Base-by-base conservation (phyloP, 2,888 invertebrate species). In the Nebria brevicollis region DNA sequence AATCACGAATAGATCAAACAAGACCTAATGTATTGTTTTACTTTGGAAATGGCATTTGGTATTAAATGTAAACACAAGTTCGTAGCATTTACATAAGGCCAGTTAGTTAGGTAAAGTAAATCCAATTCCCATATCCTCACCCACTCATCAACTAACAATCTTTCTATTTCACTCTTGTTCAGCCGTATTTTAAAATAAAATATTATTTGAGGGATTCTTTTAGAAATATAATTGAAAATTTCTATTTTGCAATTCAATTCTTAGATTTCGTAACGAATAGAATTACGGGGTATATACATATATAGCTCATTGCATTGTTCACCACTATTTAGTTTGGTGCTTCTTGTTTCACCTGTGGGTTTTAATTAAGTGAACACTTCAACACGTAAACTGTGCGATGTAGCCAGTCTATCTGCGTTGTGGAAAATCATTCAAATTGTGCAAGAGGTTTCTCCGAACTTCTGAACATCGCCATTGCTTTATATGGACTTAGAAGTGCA, bases 311-410 rank as follows among this genome's bases (percentile, higher is more conserved):
- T 54, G 13, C 7, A 54, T 0, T 54, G 8, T 7, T 13, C 54
- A 54, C 13, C 54, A 54, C 13, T 54, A 54, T 54, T 13, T 54
- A 13, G 54, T 54, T 8, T 34, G 5, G 66, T 15, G 13, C 15
- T n/a, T 66, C n/a, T 66, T 66, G 66, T n/a, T 68, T 25, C 68
- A 68, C 68, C 68, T 68, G 68, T 26, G 68, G 68, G 68, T 68
- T 68, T 68, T 68, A 68, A 68, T 68, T 68, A 68, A 68, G 10
- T 7, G 20, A 54, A 54, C 13, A 6, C 54, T 54, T 54, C 54
- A 54, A 54, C 54, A 54, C 54, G 11, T 54, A 11, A 54, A 6
- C 54, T 34, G 34, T 5, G 1, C 34, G 5, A 34, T 5, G 34
- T 1, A 34, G 34, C 1, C 34, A 34, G 34, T 34, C 34, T 34